Conservation (phyloP, 2,797 vertebrate species). For the Neoniphon sammara region DNA sequence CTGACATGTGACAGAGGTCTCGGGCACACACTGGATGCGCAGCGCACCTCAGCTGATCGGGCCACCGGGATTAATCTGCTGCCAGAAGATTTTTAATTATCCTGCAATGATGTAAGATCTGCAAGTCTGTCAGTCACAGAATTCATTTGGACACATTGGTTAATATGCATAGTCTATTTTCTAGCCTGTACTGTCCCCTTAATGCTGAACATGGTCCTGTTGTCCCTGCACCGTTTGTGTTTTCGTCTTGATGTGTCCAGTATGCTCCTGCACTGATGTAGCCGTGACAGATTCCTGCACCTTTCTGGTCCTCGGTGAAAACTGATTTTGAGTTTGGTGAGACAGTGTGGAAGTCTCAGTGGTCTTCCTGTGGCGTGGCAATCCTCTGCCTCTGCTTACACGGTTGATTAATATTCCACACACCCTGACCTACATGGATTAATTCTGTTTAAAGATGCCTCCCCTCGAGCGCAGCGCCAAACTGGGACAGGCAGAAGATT, state of each 20-base stretch:
- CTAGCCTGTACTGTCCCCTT: neutral
- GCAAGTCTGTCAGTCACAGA: neutral
- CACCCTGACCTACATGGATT: conserved; percentile 66
- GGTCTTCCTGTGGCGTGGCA: conserved; percentile 4
- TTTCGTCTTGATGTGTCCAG: neutral
- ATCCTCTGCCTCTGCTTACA: conserved; percentile 35
- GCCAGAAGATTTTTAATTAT: conserved; percentile 13
- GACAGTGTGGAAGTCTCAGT: conserved; percentile 24
- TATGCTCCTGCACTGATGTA: too few species aligned
- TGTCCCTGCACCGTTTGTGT: neutral
- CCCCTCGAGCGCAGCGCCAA: conserved; percentile 33
- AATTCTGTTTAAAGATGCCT: conserved; percentile 60
- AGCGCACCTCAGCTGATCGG: neutral
- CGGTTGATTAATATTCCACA: conserved; percentile 64
- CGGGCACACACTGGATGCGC: too few species aligned
- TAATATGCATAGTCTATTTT: neutral
- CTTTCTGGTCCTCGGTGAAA: neutral
- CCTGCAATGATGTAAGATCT: neutral
- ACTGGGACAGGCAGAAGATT: conserved; percentile 54
- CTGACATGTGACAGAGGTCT: too few species aligned
- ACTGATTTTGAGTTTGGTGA: conserved; percentile 6
- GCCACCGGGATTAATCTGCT: conserved; percentile 3
- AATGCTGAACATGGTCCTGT: too few species aligned
- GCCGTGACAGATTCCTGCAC: too few species aligned
- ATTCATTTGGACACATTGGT: too few species aligned